Evolutionary conservation across 2,113 vertebrate genomes (phyloP).

Genomic region (Miniopterus natalensis): DNA sequence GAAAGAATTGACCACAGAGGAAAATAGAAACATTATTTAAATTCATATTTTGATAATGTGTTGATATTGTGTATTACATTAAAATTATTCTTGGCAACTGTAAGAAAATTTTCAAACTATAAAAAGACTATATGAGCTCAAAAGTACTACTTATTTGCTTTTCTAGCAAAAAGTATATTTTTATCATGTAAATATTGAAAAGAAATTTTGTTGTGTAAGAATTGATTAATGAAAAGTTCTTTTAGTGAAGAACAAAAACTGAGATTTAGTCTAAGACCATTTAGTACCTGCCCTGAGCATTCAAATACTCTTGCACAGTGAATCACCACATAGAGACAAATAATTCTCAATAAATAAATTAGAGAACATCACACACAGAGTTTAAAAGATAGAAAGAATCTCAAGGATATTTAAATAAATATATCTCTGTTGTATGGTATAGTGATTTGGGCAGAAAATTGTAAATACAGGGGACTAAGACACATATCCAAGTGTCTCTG

Average conservation of each 20-base stretch:
- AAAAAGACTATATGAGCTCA: not conserved
- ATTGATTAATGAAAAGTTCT: constrained; percentile 36
- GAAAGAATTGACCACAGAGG: not conserved
- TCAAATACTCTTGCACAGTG: not conserved
- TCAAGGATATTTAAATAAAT: not conserved
- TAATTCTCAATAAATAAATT: not conserved
- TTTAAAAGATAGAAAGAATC: constrained; percentile 1
- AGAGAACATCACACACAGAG: not conserved
- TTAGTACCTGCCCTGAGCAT: not conserved
- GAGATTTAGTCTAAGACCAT: constrained; percentile 50
- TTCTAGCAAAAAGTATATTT: constrained; percentile 60
- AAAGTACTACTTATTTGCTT: constrained; percentile 38
- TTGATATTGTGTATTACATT: not conserved
- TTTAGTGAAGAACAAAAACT: constrained; percentile 44
- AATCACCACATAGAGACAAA: not conserved
- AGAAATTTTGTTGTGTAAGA: constrained; percentile 43
- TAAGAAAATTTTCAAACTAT: constrained; percentile 42
- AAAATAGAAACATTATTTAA: constrained; percentile 33
- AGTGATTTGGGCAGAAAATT: not conserved
- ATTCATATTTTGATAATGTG: constrained; percentile 32
- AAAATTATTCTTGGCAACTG: constrained; percentile 22
- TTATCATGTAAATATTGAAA: constrained; percentile 39
- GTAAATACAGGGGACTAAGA: not conserved
- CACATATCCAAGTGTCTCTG: not conserved
- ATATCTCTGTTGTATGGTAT: not conserved